Base-by-base conservation (phyloP, 2,888 invertebrate species). In the Chrysotoxum bicinctum region DNA sequence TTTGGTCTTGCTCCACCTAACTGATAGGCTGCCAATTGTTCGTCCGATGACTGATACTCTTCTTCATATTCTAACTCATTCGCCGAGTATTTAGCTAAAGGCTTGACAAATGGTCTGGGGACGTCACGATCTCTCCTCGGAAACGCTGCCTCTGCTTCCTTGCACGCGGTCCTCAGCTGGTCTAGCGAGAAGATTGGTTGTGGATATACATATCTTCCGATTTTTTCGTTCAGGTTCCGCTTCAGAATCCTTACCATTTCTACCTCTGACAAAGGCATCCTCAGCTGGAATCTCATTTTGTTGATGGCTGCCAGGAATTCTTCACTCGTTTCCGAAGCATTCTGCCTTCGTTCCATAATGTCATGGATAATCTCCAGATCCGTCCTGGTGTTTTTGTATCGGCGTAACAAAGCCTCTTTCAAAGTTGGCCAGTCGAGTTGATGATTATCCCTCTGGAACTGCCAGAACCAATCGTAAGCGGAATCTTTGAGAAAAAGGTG, bases 391-490 rank as follows among this genome's bases (percentile, higher is more conserved):
- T 52, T 52, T 23, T 12, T 10, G 14, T 3, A 23, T 14, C 21
- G 50, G 1, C 50, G 12, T 8, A 50, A 10, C 23, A 23, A 26
- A 14, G 14, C 23, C 1, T 12, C 50, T 3, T 19, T 9, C 16
- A 19, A 3, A 1, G 16, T 19, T 14, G 23, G 5, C 14, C 12
- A 23, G 6, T 23, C 12, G 16, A 21, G n/a, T n/a, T n/a, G n/a
- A n/a, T n/a, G n/a, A n/a, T n/a, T n/a, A n/a, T n/a, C n/a, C n/a
- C n/a, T n/a, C n/a, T n/a, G n/a, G n/a, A 52, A 70, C 12, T 62
- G 45, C 70, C 62, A 70, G 21, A 21, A 78, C 66, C 75, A 1
- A 26, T 26, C 26, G 5, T 26, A 26, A 5, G 26, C 26, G 2
- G 26, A 26, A 26, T 26, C 26, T 26, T 26, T 26, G 26, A 68